Evolutionary conservation across 2,888 invertebrate genomes (phyloP).

Genomic region (Theodoxus fluviatilis): DNA sequence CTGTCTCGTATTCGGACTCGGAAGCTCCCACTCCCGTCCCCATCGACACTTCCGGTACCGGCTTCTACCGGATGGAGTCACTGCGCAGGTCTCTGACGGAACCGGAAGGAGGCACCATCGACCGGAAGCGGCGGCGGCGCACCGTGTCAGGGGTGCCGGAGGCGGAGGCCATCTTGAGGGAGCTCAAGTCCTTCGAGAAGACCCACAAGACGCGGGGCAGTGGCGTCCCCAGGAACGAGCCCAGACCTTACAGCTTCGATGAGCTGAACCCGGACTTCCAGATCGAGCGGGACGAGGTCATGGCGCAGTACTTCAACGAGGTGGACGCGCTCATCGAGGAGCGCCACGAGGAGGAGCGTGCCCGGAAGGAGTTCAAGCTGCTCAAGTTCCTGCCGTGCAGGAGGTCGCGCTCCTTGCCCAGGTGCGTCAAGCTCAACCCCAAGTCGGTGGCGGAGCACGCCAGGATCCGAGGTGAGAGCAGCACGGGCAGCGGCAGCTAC

Average conservation of each 20-base stretch:
- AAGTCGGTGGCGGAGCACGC: constrained; percentile 33
- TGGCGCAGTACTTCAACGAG: constrained; percentile 53
- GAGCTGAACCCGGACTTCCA: constrained; percentile 37
- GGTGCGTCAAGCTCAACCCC: constrained; percentile 45
- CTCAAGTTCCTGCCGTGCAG: constrained; percentile 52
- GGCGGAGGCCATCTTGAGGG: too few species aligned
- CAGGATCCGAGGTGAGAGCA: not conserved
- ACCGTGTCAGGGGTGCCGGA: constrained; percentile 57
- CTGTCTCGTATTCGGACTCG: constrained; percentile 21
- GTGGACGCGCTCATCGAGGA: constrained; percentile 56
- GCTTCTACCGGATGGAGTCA: constrained; percentile 87
- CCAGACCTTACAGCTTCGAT: constrained; percentile 54
- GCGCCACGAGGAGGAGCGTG: constrained; percentile 44
- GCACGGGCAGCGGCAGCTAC: constrained; percentile 18
- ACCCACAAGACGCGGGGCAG: too few species aligned
- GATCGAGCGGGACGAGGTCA: constrained; percentile 43
- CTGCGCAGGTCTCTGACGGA: constrained; percentile 78
- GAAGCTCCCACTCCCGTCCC: constrained; percentile 82
- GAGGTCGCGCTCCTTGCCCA: constrained; percentile 51
- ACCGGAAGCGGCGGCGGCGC: constrained; percentile 43
- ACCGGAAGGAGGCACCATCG: constrained; percentile 27
- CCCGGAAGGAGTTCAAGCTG: constrained; percentile 45
- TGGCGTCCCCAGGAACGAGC: constrained; percentile 36
- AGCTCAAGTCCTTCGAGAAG: too few species aligned
- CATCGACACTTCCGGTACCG: constrained; percentile 86